Conservation (phyloP, 2,888 invertebrate species). For the Chironomus tentans region DNA sequence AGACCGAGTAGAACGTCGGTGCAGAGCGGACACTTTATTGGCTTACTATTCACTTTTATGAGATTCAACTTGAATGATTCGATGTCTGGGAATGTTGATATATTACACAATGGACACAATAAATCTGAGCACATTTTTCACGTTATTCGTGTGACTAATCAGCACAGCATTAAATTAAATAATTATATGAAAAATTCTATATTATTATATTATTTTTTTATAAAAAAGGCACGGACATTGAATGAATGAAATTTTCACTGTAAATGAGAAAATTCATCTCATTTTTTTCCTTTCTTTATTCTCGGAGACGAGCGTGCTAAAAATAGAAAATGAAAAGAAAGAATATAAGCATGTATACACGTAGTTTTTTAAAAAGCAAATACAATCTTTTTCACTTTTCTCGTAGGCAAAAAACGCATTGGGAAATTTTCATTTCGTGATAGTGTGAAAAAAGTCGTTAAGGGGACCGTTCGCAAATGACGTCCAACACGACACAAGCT, state of each 20-base stretch:
- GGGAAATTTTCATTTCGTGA: too few species aligned
- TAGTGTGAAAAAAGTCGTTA: too few species aligned
- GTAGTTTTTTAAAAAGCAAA: too few species aligned
- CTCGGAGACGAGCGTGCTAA: slow-evolving; percentile 3
- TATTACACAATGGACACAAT: slow-evolving; percentile 67
- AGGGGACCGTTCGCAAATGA: too few species aligned
- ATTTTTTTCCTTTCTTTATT: background rate
- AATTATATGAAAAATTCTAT: too few species aligned
- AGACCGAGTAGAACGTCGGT: slow-evolving; percentile 63
- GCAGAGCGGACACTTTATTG: slow-evolving; percentile 68
- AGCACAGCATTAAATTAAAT: too few species aligned
- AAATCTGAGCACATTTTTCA: slow-evolving; percentile 47
- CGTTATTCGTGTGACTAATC: background rate
- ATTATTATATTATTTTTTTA: background rate
- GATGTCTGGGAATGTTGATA: slow-evolving; percentile 61
- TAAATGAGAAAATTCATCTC: slow-evolving; percentile 15
- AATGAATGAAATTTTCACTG: background rate
- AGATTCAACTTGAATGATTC: slow-evolving; percentile 61
- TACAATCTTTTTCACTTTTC: too few species aligned
- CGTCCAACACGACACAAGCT: too few species aligned
- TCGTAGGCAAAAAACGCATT: too few species aligned
- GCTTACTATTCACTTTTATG: slow-evolving; percentile 65
- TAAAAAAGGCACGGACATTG: background rate
- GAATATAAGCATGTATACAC: too few species aligned
- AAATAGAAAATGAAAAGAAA: slow-evolving; percentile 5